Conservation (phyloP, 2,113 vertebrate genomes). For the Oenanthe oenanthe region DNA sequence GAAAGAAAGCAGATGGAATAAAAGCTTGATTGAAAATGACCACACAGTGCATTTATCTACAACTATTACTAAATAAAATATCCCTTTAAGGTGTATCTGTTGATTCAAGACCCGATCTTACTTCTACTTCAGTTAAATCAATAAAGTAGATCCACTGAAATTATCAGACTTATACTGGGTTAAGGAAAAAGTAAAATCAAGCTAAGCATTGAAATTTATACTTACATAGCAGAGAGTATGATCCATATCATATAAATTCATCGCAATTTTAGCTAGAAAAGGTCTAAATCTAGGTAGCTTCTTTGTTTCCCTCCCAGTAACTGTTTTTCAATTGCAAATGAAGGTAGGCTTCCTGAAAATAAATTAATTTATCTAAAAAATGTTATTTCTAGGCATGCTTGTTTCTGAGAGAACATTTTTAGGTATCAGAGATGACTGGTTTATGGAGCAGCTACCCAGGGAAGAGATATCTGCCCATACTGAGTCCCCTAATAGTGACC, state of each 20-base stretch:
- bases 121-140: neutral
- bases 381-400: neutral
- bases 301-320: neutral
- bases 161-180: neutral
- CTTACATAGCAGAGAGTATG: neutral
- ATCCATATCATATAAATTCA: neutral
- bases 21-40: conserved; percentile 32
- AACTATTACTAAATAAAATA: neutral
- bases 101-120: neutral
- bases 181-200: neutral
- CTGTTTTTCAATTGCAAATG: neutral
- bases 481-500: neutral
- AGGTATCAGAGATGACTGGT: neutral
- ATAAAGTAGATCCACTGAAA: neutral
- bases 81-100: neutral
- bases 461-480: neutral
- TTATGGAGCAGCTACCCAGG: neutral
- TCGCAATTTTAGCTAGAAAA: neutral
- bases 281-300: neutral
- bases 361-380: neutral
- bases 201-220: neutral
- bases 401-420: neutral
- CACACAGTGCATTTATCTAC: neutral
- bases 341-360: neutral
- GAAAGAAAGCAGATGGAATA: conserved; percentile 21